phyloP scores from a whole-genome alignment of 2,797 vertebrate genomes.

The Geotrypetes seraphini region DNA sequence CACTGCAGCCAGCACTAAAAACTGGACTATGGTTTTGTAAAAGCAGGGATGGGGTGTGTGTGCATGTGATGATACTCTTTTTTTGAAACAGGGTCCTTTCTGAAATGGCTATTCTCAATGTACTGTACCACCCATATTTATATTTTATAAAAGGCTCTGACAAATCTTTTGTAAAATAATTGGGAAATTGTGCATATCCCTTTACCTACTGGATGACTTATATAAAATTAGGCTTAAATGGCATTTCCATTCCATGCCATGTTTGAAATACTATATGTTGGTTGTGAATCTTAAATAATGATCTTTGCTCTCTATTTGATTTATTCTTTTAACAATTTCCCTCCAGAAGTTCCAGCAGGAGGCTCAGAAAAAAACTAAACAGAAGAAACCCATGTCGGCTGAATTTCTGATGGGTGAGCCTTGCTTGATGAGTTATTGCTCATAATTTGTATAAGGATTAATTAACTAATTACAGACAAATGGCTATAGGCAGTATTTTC shows the following conservation, averaged over 20 bases:
- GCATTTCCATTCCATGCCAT: slow-evolving; percentile 98
- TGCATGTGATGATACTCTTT: no score
- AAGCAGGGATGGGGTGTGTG: no score
- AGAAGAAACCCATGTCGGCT: slow-evolving; percentile 99
- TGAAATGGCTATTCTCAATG: no score
- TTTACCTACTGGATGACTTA: no score
- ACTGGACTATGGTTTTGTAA: no score
- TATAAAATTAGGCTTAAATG: slow-evolving; percentile 99
- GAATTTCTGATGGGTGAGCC: slow-evolving; percentile 99
- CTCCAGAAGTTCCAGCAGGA: slow-evolving; percentile 99
- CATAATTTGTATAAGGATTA: slow-evolving; percentile 99
- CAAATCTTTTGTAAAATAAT: no score
- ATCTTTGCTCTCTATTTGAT: slow-evolving; percentile 99
- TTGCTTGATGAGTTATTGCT: slow-evolving; percentile 99
- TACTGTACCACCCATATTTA: no score
- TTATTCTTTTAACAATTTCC: slow-evolving; percentile 99
- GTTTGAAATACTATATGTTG: slow-evolving; percentile 99
- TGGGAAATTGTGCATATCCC: slow-evolving; percentile 93
- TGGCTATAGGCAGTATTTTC: slow-evolving; percentile 99
- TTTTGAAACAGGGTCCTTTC: no score
- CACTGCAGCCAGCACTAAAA: no score
- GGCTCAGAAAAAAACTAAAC: slow-evolving; percentile 98
- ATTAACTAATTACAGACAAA: slow-evolving; percentile 99
- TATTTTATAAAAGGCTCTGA: no score
- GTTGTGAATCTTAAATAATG: slow-evolving; percentile 99